These are phyloP conservation scores for Scomberomorus guttatus DNA, from an alignment of 2,797 vertebrate species.

Conservation along the genomic window DNA sequence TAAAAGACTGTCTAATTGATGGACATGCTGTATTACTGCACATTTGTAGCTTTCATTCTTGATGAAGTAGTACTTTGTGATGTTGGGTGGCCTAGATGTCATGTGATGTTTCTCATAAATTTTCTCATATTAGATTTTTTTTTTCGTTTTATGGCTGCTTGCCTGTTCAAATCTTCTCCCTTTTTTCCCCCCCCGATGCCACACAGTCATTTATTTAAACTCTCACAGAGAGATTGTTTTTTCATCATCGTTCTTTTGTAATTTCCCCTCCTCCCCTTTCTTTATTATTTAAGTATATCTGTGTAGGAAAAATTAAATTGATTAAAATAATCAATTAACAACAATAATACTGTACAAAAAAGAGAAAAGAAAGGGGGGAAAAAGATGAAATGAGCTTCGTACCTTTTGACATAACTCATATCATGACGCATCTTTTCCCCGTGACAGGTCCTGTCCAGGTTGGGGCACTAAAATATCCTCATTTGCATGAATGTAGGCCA, in stretches of 20 bases:
- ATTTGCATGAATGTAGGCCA: constrained; percentile 14
- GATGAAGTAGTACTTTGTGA: neutral
- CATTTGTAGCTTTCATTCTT: constrained; percentile 2
- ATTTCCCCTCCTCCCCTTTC: neutral
- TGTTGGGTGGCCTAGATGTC: neutral
- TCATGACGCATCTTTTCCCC: neutral
- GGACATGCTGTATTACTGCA: neutral
- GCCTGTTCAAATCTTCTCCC: neutral
- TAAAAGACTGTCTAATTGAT: neutral
- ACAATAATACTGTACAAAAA: neutral
- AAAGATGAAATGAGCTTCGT: too few species aligned
- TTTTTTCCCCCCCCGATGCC: too few species aligned
- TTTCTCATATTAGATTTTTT: neutral
- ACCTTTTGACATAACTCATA: too few species aligned
- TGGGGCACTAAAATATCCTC: constrained; percentile 6
- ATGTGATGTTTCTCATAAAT: neutral
- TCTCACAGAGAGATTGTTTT: neutral
- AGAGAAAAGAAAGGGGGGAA: too few species aligned
- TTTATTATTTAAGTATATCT: too few species aligned
- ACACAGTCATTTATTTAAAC: too few species aligned
- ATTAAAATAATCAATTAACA: neutral
- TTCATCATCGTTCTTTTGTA: neutral
- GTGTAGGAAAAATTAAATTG: too few species aligned
- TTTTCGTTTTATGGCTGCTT: neutral
- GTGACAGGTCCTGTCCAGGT: neutral